These are phyloP conservation scores for Phalloptychus januarius DNA, from an alignment of 2,797 vertebrate species.

Conservation along the genomic window DNA sequence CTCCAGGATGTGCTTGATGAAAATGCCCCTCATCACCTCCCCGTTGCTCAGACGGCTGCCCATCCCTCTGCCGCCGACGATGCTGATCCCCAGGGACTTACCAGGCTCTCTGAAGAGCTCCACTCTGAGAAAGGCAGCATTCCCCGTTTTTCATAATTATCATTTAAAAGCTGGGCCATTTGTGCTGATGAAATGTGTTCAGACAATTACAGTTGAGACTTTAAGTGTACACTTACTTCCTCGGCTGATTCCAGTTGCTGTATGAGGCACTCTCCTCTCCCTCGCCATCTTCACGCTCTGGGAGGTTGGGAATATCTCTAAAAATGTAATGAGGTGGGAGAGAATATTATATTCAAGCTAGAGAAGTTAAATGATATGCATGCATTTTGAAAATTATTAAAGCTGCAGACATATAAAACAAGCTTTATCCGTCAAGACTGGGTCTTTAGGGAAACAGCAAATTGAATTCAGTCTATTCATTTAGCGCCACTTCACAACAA, in stretches of 20 bases:
- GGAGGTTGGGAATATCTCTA: conserved; percentile 87
- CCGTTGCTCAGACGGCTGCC: conserved; percentile 95
- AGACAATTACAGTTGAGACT: conserved; percentile 16
- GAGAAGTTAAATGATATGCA: background rate
- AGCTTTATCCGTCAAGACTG: background rate
- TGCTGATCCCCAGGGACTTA: conserved; percentile 97
- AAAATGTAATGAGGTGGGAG: background rate
- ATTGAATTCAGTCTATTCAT: background rate
- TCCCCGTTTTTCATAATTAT: conserved; percentile 14
- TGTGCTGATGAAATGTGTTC: conserved; percentile 8
- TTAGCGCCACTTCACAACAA: background rate
- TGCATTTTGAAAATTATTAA: background rate
- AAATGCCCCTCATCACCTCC: conserved; percentile 98
- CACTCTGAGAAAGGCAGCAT: conserved; percentile 79
- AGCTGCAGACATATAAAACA: background rate
- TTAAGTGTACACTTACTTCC: conserved; percentile 81
- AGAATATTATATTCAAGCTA: background rate
- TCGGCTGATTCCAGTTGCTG: conserved; percentile 93
- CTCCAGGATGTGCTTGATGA: conserved; percentile 97
- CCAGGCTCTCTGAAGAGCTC: conserved; percentile 92
- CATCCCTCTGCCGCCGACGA: conserved; percentile 97
- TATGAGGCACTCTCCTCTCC: conserved; percentile 93
- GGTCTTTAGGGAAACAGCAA: background rate
- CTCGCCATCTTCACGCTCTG: conserved; percentile 97
- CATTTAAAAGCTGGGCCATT: conserved; percentile 18